Conservation (phyloP, 2,888 invertebrate species). For the Trachelus stipa region DNA sequence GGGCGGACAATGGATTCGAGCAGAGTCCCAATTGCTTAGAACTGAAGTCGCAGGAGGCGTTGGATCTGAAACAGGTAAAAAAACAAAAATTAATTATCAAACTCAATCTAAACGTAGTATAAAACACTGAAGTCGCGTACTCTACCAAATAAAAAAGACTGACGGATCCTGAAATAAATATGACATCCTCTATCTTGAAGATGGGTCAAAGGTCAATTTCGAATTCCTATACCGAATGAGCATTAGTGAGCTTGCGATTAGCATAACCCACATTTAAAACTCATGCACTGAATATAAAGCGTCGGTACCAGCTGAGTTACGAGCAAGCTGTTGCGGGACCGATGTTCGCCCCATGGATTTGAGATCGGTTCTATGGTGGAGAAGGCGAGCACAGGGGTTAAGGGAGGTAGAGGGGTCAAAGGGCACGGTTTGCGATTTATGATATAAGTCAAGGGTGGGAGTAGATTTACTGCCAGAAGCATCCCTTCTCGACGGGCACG, state of each 20-base stretch:
- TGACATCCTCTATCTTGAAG: neutral
- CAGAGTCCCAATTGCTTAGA: neutral
- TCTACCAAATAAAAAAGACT: no score
- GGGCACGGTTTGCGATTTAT: neutral
- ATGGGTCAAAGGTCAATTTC: neutral
- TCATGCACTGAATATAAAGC: slow-evolving; percentile 32
- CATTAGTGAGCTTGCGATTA: slow-evolving; percentile 18
- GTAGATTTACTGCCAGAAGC: neutral
- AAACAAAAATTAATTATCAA: neutral
- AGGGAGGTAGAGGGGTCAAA: no score
- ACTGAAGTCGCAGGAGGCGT: slow-evolving; percentile 5
- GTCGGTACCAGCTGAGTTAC: neutral
- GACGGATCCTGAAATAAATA: neutral
- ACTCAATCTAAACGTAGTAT: neutral
- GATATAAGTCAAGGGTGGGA: neutral
- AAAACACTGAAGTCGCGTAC: neutral
- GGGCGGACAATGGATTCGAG: neutral
- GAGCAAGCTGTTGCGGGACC: neutral
- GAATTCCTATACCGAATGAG: neutral
- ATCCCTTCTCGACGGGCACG: neutral
- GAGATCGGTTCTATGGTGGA: neutral
- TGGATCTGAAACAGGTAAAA: slow-evolving; percentile 1
- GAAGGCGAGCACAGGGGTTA: neutral
- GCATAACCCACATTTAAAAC: slow-evolving; percentile 27
- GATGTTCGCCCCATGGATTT: neutral